Conservation (phyloP, 2,113 vertebrate species). For the Rhombomys opimus region DNA sequence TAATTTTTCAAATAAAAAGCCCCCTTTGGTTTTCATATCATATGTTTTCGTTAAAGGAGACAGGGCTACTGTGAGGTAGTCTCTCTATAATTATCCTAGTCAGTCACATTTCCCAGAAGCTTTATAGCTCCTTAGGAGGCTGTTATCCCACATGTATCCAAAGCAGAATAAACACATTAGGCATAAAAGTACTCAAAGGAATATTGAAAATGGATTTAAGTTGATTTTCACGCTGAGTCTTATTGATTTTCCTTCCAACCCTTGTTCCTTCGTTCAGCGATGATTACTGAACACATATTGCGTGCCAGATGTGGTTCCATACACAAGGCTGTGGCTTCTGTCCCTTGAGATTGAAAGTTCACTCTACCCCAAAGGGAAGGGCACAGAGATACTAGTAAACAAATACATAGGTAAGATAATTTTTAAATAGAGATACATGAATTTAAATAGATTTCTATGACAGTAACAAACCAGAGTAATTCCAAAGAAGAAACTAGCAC, state of each 20-base stretch:
- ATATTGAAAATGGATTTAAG: not conserved
- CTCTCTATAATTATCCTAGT: not conserved
- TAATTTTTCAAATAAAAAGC: constrained; percentile 45
- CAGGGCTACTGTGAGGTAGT: not conserved
- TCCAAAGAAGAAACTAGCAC: not conserved
- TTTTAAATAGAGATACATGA: not conserved
- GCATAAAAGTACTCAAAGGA: not conserved
- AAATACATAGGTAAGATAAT: not conserved
- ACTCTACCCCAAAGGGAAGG: not conserved
- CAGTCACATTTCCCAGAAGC: not conserved
- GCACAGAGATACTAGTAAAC: not conserved
- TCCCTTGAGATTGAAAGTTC: not conserved
- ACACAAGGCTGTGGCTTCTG: not conserved
- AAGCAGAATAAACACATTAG: not conserved
- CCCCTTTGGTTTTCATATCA: constrained; percentile 6
- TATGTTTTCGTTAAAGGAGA: not conserved
- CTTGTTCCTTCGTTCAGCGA: not conserved
- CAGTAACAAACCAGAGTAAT: not conserved
- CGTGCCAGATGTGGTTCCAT: not conserved
- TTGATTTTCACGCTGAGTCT: not conserved
- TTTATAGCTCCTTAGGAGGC: not conserved
- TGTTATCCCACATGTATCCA: not conserved
- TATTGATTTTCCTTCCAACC: not conserved
- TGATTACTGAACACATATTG: not conserved
- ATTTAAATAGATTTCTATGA: not conserved